Evolutionary conservation across 2,797 vertebrate species (phyloP), one percentile per base, ranked within the genome.

Genomic region (Aphelocoma californica): DNA sequence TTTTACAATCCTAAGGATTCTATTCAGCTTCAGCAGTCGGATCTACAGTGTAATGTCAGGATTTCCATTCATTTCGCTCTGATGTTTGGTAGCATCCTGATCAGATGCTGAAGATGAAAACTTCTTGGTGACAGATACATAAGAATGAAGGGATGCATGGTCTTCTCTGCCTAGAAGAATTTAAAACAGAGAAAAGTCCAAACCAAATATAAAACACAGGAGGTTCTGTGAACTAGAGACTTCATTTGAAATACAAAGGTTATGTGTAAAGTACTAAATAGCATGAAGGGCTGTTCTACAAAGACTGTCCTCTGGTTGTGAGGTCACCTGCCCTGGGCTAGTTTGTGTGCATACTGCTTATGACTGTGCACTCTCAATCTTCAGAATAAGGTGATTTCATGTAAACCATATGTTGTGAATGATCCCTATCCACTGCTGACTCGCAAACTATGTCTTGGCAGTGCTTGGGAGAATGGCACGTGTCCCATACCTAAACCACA

Each of bases 281-380:
- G 14, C 2, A 4, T 1, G 6, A 82, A 70, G 9, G 8, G 11
- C 24, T 58, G 9, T 40, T 48, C 34, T 26, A 36, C 2, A 0
- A 34, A 66, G n/a, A 36, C 34, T 61, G 4, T 53, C 18, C 13
- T 65, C 29, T 45, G 18, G 9, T 40, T 86, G 53, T 91, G 45
- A 64, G 25, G 14, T 32, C 25, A 51, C 11, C 17, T 53, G 12
- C 36, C 45, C 36, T 44, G 31, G 13, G 10, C 19, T 42, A 28
- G 24, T 42, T 53, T 26, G 7, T 75, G 62, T 65, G n/a, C 18
- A 4, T 53, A 14, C 14, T 50, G n/a, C 42, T 69, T 36, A 32
- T 42, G 54, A 18, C 47, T 42, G 12, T 48, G 21, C 16, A 14
- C 36, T 57, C 26, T 79, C 34, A 53, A 10, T 44, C 42, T 72